A percentile compares a stretch with the other conserved stretches of the same genome.
Evolutionary conservation across 37 sponge, comb jelly and placozoan species (phyloP).

Genomic region (Beroe ovata): DNA sequence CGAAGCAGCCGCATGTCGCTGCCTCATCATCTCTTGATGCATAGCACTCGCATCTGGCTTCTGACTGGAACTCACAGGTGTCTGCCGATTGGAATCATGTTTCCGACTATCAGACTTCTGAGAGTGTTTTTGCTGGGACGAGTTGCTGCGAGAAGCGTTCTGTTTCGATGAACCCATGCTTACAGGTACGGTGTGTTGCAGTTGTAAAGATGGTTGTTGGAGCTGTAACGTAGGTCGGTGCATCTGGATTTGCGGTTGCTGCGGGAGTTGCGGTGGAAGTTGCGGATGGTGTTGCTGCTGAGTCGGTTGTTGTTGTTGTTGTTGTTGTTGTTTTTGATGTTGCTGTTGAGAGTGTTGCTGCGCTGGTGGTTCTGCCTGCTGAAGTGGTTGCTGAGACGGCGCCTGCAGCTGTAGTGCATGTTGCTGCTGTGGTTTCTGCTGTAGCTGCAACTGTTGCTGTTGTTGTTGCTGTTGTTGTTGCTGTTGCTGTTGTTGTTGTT

Average conservation of each 20-base stretch:
- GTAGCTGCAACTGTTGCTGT: neutral
- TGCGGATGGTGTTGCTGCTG: neutral
- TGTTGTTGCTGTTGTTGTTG: neutral
- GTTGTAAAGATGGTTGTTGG: no score
- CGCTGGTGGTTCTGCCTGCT: neutral
- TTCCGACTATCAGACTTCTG: neutral
- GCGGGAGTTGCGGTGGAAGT: neutral
- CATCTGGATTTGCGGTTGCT: neutral
- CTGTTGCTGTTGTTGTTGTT: neutral
- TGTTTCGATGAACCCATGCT: neutral
- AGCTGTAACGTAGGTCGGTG: neutral
- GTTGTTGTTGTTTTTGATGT: neutral
- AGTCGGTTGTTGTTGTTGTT: neutral
- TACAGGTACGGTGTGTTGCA: no score
- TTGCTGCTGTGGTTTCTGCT: neutral
- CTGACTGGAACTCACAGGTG: neutral
- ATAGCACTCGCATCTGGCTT: neutral
- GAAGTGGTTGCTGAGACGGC: neutral
- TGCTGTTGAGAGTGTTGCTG: neutral
- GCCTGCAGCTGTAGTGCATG: neutral
- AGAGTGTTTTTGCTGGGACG: neutral
- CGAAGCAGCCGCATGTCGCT: neutral
- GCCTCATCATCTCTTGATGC: neutral
- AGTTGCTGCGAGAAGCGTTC: neutral
- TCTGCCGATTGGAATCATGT: neutral